Conservation (phyloP, 2,888 invertebrate genomes). For the Danaus chrysippus region DNA sequence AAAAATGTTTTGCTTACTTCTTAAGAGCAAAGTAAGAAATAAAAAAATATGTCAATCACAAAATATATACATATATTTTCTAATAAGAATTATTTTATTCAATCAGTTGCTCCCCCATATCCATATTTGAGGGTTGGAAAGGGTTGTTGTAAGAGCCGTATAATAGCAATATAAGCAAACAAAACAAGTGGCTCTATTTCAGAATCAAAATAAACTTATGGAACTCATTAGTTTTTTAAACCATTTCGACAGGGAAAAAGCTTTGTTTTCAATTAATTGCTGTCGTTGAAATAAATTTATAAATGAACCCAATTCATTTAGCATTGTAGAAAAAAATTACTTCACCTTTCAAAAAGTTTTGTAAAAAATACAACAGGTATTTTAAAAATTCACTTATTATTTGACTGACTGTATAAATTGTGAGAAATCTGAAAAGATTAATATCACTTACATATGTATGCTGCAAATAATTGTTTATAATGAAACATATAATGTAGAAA, state of each 20-base stretch:
- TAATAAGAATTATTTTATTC: not conserved
- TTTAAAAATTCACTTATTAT: too few species aligned
- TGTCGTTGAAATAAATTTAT: not conserved
- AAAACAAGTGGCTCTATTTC: constrained; percentile 20
- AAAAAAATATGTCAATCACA: not conserved
- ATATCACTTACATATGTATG: too few species aligned
- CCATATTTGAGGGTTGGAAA: constrained; percentile 13
- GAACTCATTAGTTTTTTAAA: constrained; percentile 1
- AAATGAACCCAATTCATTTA: too few species aligned
- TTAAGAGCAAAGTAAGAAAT: not conserved
- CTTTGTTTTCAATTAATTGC: constrained; percentile 4
- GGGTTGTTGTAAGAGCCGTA: constrained; percentile 22
- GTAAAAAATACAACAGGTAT: too few species aligned
- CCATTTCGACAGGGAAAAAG: not conserved
- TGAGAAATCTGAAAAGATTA: too few species aligned
- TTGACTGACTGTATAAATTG: too few species aligned
- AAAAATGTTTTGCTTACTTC: too few species aligned
- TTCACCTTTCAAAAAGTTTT: too few species aligned
- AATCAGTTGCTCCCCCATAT: constrained; percentile 7
- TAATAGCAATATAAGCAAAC: constrained; percentile 21
- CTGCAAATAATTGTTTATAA: too few species aligned
- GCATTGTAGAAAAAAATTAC: too few species aligned
- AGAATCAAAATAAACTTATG: constrained; percentile 1
- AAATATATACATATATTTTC: not conserved
- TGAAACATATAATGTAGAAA: too few species aligned